Evolutionary conservation across 2,888 invertebrate species (phyloP), one percentile per base, ranked within the genome.

Genomic region (Lasioglossum pauxillum): DNA sequence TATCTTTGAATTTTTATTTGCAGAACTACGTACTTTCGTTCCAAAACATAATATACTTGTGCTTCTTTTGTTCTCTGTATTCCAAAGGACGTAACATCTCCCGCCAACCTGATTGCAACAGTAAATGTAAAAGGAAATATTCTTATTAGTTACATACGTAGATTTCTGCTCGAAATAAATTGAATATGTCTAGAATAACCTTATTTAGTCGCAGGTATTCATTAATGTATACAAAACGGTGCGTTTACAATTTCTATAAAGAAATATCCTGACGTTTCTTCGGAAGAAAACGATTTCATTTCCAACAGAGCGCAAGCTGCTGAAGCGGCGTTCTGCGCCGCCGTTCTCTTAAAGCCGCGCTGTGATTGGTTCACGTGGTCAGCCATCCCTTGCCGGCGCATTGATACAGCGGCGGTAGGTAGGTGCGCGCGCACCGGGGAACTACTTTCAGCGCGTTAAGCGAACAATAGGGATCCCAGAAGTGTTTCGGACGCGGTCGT

Each of bases 381-480:
- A 89, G 93, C 93, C 93, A 93, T 93, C 88, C 79, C 67, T 83
- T 49, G 49, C 38, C 41, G 73, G 90, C 94, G 94, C 60, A 94
- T 84, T 86, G 79, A 93, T 93, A 94, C 93, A 90, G 71, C 77
- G 84, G 85, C 82, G 84, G 89, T 89, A 84, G 91, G 92, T 93
- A 92, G 93, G 92, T 95, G 95, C 94, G 94, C 93, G 95, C 95
- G 94, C 94, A 94, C 79, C 86, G 85, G 83, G 94, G 94, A 91
- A 95, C 95, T 95, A 95, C 95, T 95, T 95, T 95, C 94, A 93
- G 93, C 94, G 94, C 94, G 94, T 94, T 93, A 93, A 93, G 93
- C 93, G 94, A 95, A 95, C 95, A 95, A 95, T 95, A 95, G 95
- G 93, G 92, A 90, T 90, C 89, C 93, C 94, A 95, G 95, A 95